A percentile compares a stretch with the other conserved stretches of the same genome.
These are phyloP conservation scores for Drosophila ochracea DNA, from an alignment of 2,888 invertebrate genomes.

Conservation along the genomic window DNA sequence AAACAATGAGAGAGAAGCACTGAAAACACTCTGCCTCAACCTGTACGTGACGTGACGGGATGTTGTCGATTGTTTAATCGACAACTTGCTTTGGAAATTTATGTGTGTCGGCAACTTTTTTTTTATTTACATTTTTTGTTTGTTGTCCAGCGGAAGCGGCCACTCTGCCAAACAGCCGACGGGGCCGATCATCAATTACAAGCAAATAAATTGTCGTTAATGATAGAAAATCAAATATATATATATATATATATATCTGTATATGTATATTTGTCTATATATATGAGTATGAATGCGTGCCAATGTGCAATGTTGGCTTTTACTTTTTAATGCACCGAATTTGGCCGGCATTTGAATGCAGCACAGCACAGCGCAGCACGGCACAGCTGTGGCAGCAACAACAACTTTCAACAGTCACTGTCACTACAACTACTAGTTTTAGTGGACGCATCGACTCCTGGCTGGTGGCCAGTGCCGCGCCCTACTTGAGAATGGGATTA, in stretches of 20 bases:
- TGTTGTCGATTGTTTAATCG: conserved; percentile 82
- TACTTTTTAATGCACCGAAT: conserved; percentile 61
- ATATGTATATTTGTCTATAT: not conserved
- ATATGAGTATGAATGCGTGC: conserved; percentile 47
- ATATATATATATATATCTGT: not conserved
- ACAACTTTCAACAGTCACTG: conserved; percentile 34
- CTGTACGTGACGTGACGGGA: conserved; percentile 83
- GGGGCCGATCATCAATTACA: conserved; percentile 65
- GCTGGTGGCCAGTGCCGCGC: conserved; percentile 51
- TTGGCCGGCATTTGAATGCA: conserved; percentile 65
- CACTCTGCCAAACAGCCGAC: conserved; percentile 31
- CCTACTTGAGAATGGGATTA: conserved; percentile 43
- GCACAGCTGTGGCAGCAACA: conserved; percentile 31
- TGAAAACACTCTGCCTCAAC: conserved; percentile 29
- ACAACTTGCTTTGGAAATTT: conserved; percentile 81
- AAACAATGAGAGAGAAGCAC: conserved; percentile 67
- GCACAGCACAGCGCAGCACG: conserved; percentile 41
- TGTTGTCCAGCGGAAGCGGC: conserved; percentile 59
- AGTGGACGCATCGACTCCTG: conserved; percentile 2
- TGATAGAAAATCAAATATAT: conserved; percentile 56
- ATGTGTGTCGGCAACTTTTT: conserved; percentile 59
- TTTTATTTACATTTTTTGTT: not conserved
- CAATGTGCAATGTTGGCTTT: conserved; percentile 54
- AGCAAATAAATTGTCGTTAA: conserved; percentile 71
- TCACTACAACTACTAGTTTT: not conserved